A percentile compares a stretch with the other conserved stretches of the same genome.
Conservation (phyloP, 2,888 invertebrate species). For the Meta bourneti region DNA sequence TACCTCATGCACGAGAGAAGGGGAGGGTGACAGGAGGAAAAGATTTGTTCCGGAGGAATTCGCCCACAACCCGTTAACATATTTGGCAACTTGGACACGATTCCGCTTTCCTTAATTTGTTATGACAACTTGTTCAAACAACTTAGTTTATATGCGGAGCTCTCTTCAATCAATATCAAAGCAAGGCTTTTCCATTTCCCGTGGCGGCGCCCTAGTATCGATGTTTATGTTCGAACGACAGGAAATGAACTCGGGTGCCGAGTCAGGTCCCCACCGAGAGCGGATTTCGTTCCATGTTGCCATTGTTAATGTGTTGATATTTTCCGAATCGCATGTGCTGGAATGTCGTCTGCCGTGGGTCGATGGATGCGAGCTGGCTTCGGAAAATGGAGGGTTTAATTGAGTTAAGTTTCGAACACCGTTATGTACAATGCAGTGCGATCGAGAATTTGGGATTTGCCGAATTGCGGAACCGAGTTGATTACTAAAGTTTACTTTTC, state of each 20-base stretch:
- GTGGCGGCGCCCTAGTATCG: background rate
- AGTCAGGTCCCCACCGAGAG: background rate
- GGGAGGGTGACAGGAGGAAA: background rate
- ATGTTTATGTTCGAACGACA: background rate
- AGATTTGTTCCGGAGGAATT: background rate
- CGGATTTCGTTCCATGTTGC: background rate
- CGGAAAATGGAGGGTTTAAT: background rate
- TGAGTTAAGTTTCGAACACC: background rate
- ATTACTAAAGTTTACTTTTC: too few species aligned
- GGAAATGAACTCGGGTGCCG: background rate
- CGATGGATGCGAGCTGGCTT: too few species aligned
- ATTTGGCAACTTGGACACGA: background rate
- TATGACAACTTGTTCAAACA: conserved; percentile 19
- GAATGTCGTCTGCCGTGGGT: background rate
- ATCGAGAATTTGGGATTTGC: too few species aligned
- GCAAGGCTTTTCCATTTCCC: background rate
- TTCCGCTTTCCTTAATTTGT: conserved; percentile 12
- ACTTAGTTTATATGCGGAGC: background rate
- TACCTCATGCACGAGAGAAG: background rate
- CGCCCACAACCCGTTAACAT: background rate
- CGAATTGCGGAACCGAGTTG: too few species aligned
- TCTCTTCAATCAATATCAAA: background rate
- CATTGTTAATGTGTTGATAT: background rate
- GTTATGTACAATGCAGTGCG: background rate
- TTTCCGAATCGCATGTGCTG: background rate